Base-by-base conservation (phyloP, 2,888 invertebrate species). In the Leptopilina syphax region DNA sequence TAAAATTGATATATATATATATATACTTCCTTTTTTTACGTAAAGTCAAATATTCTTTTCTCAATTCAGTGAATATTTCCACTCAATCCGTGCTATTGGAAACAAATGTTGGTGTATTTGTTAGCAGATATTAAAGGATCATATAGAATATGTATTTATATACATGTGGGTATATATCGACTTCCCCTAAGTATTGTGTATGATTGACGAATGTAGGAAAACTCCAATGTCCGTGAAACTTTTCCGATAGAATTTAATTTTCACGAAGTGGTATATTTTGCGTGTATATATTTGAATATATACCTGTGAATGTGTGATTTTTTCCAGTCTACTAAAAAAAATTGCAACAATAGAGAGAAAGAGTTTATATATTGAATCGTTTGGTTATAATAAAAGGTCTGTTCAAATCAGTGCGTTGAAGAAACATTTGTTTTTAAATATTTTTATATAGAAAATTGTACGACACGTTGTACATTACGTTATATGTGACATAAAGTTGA, bases 171-270 rank as follows among this genome's bases (percentile, higher is more conserved):
- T 34, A 34, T 34, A 34, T 34, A 34, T 34, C 34, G 34, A 34
- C 34, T 63, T 63, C 24, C 27, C 65, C 8, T 65, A 65, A 65
- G 27, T 65, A 24, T 24, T 65, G 27, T 65, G 24, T 65, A 65
- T 65, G 12, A 27, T 10, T 18, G 27, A 65, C 65, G 27, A 24
- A 65, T 65, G 24, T 27, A 27, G 65, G 27, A 27, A 27, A 65
- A 10, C 41, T 18, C 67, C 9, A 9, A n/a, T 67, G 18, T 18
- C 44, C 12, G 9, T 67, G 67, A 67, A 67, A 67, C 47, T 67
- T 67, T 67, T 67, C 47, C 44, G 47, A 67, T 67, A 67, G 47
- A 67, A 24, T 67, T 44, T 67, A 44, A 67, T 67, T 67, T 67
- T 10, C 44, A 67, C 10, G 24, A 67, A 67, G 44, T 18, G 18